Evolutionary conservation across 2,888 invertebrate genomes (phyloP), one percentile per base, ranked within the genome.

Genomic region (Drosophila merina): DNA sequence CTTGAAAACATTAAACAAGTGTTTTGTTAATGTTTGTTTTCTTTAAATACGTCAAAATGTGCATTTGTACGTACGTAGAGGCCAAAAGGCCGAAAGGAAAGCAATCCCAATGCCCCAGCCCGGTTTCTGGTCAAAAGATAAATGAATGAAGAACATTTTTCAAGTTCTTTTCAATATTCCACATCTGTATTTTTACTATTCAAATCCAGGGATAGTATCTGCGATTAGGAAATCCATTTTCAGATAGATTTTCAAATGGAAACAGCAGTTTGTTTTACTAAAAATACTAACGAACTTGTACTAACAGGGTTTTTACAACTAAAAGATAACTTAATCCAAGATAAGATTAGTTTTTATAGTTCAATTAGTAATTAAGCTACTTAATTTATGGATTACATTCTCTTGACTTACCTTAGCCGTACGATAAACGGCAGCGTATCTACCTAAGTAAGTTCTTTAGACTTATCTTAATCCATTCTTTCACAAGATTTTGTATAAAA

Each of bases 1-100:
- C 84, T 86, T 86, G 86, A 83, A 83, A 81, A 79, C 70, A 58
- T 77, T 79, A 84, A 86, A 86, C 83, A 84, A 84, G 86, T 84
- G 86, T 84, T 78, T 81, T 77, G 85, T 84, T 84, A 82, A 82
- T 84, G 84, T 86, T 81, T 84, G 81, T 81, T 86, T 86, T 79
- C 75, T 75, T 75, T 71, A 83, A 82, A 58, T 49, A 54, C 60
- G 77, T 79, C 86, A 71, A 74, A 76, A 82, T 82, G 77, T 82
- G 71, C 72, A 76, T 69, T 82, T 57, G 57, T 33, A 30, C 31
- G 49, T 20, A 20, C 20, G 20, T 20, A 54, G 28, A 31, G 1
- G 30, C 38, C 49, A 36, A 47, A 60, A 63, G 50, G 40, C 31
- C 48, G 54, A 68, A 50, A 45, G 20, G 20, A 20, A 20, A 20